Conservation (phyloP, 2,888 invertebrate genomes). For the Dioctria rufipes region DNA sequence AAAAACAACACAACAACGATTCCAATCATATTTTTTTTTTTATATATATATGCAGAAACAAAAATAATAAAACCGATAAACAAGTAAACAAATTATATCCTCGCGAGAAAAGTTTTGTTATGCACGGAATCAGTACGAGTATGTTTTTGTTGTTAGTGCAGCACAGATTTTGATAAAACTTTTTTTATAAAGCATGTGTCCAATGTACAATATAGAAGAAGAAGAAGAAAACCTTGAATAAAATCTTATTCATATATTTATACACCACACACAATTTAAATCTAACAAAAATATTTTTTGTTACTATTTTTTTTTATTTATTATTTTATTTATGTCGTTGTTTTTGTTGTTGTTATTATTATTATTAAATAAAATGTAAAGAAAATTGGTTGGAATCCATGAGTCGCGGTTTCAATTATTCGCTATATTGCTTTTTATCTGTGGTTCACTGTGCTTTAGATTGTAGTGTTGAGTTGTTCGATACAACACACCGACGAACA, state of each 20-base stretch:
- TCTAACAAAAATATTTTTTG: too few species aligned
- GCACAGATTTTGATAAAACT: neutral
- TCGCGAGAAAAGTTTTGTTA: neutral
- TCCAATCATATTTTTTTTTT: constrained; percentile 60
- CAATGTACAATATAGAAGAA: neutral
- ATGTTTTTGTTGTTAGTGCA: neutral
- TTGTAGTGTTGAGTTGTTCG: neutral
- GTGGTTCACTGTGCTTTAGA: neutral
- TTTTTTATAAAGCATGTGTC: neutral
- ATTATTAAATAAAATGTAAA: neutral
- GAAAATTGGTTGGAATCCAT: constrained; percentile 1
- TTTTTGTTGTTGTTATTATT: neutral
- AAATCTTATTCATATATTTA: neutral
- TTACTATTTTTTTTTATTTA: too few species aligned
- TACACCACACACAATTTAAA: too few species aligned
- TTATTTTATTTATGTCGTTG: too few species aligned
- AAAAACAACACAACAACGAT: constrained; percentile 55
- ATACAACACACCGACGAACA: neutral
- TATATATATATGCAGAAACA: neutral
- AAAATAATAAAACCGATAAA: constrained; percentile 2
- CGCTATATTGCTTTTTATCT: neutral
- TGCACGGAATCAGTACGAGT: neutral
- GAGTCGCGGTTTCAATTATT: constrained; percentile 11
- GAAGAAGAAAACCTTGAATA: constrained; percentile 37
- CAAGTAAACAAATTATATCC: constrained; percentile 37